These are phyloP conservation scores for Phrynocephalus versicolor DNA, from an alignment of 2,113 vertebrate species.

Conservation along the genomic window DNA sequence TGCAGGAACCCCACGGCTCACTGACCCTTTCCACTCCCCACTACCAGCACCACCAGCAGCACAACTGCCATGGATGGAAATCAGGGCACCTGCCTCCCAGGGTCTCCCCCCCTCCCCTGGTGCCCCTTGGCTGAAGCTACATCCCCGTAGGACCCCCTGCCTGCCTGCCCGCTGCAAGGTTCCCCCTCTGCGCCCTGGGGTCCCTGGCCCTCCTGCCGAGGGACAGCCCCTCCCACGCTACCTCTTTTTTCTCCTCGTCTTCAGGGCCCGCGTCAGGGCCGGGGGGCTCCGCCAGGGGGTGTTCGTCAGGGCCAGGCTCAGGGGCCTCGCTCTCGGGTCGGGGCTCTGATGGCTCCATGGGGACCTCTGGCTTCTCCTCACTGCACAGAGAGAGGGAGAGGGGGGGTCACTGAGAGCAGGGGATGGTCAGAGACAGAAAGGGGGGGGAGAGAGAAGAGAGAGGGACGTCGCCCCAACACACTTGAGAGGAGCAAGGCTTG, in stretches of 20 bases:
- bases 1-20: background rate
- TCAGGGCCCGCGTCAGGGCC: conserved; percentile 60
- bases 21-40: background rate
- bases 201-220: too few species aligned
- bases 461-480: background rate
- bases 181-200: conserved; percentile 20
- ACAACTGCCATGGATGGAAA: too few species aligned
- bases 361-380: conserved; percentile 75
- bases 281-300: background rate
- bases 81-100: too few species aligned
- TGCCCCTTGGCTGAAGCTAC: too few species aligned
- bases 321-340: background rate
- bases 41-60: background rate
- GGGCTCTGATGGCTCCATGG: conserved; percentile 62
- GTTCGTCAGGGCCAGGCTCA: conserved; percentile 15
- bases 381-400: conserved; percentile 61
- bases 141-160: background rate
- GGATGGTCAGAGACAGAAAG: conserved; percentile 1
- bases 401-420: conserved; percentile 53
- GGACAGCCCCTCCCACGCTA: conserved; percentile 58
- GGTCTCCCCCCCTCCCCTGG: too few species aligned
- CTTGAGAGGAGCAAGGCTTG: background rate
- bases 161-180: background rate
- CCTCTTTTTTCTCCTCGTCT: conserved; percentile 77
- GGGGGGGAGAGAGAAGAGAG: too few species aligned